A percentile compares a stretch with the other conserved stretches of the same genome.
Evolutionary conservation across 1,140 invertebrate genomes (phyloP).

Genomic region (Magallana gigas): DNA sequence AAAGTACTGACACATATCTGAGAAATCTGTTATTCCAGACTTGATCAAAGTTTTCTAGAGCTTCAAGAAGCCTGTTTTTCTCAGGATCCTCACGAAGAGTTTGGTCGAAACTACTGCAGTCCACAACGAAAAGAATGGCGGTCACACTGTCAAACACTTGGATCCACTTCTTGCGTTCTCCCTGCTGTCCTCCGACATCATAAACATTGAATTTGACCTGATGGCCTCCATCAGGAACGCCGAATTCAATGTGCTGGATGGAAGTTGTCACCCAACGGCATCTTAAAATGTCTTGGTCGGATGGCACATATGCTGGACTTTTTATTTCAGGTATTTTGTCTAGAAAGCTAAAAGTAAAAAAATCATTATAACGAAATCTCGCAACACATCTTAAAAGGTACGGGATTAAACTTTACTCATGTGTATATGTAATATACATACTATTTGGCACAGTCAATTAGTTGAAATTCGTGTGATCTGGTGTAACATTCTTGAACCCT

Average conservation of each 20-base stretch:
- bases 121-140: conserved; percentile 88
- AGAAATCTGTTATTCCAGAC: conserved; percentile 90
- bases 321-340: conserved; percentile 71
- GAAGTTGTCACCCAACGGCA: conserved; percentile 74
- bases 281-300: conserved; percentile 77
- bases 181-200: conserved; percentile 86
- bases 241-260: conserved; percentile 75
- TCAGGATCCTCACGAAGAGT: conserved; percentile 86
- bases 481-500: conserved; percentile 97
- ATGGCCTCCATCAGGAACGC: conserved; percentile 69
- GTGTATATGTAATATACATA: conserved; percentile 82
- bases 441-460: conserved; percentile 99
- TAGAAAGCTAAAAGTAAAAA: conserved; percentile 69
- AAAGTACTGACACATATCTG: conserved; percentile 86
- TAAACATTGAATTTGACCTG: conserved; percentile 78
- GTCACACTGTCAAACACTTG: conserved; percentile 90
- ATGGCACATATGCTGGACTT: conserved; percentile 69
- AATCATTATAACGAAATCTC: not conserved
- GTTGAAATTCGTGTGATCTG: conserved; percentile 99
- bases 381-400: no score
- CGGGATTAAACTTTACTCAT: not conserved
- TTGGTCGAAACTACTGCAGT: conserved; percentile 89
- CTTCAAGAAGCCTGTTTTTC: conserved; percentile 87
- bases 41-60: conserved; percentile 86
- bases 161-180: conserved; percentile 91